phyloP scores from a whole-genome alignment of 1,140 invertebrate genomes.

The Laupala kohalensis region DNA sequence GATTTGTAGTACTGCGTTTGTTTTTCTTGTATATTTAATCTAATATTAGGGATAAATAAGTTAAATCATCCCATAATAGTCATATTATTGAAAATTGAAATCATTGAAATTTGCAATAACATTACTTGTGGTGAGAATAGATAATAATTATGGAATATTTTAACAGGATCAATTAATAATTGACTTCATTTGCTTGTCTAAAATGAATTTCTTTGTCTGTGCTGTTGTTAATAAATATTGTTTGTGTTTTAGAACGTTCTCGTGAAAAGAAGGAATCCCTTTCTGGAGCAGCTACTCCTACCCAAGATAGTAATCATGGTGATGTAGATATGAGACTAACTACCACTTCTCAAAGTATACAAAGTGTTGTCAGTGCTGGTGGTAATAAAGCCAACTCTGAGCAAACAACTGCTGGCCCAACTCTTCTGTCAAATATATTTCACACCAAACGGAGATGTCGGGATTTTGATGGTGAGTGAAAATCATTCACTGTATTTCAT shows the following conservation, averaged over 20 bases:
- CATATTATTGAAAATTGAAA: background rate
- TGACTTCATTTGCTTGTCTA: too few relatives aligned
- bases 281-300: slow-evolving; percentile 35
- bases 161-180: too few relatives aligned
- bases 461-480: slow-evolving; percentile 56
- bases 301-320: slow-evolving; percentile 44
- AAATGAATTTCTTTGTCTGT: background rate
- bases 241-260: background rate
- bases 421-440: slow-evolving; percentile 23
- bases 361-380: slow-evolving; percentile 32
- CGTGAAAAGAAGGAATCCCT: slow-evolving; percentile 3
- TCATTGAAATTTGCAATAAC: background rate
- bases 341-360: slow-evolving; percentile 37
- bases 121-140: background rate
- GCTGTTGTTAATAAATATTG: background rate
- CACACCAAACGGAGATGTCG: slow-evolving; percentile 39
- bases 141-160: background rate
- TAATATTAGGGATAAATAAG: too few relatives aligned
- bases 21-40: too few relatives aligned
- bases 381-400: slow-evolving; percentile 2
- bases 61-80: too few relatives aligned
- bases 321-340: slow-evolving; percentile 42
- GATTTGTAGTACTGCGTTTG: too few relatives aligned
- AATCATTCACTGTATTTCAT: too few relatives aligned
- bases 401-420: slow-evolving; percentile 16